phyloP scores from a whole-genome alignment of 2,888 invertebrate genomes.

The Drosophila paucipuncta region DNA sequence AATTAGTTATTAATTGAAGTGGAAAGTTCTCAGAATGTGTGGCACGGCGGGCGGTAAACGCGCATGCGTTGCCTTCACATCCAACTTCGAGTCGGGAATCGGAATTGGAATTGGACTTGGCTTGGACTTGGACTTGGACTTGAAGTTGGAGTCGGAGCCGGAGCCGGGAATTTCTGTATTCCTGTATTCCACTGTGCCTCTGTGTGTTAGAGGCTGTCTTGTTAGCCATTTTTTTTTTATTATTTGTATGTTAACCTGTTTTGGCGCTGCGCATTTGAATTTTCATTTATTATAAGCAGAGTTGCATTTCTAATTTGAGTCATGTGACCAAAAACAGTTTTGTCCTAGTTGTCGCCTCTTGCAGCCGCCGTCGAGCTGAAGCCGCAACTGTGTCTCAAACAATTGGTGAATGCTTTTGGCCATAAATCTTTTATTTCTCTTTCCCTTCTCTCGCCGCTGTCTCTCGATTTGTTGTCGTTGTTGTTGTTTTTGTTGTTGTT shows the following conservation, averaged over 20 bases:
- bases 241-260: conserved; percentile 57
- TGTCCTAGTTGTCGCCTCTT: conserved; percentile 78
- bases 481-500: conserved; percentile 36
- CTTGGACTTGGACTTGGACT: neutral
- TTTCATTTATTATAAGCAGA: conserved; percentile 76
- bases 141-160: neutral
- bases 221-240: conserved; percentile 62
- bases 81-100: conserved; percentile 1
- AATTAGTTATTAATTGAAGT: conserved; percentile 81
- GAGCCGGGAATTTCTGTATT: neutral
- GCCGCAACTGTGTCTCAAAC: conserved; percentile 58
- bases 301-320: conserved; percentile 77
- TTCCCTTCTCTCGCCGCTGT: neutral
- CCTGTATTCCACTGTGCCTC: conserved; percentile 2
- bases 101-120: conserved; percentile 5
- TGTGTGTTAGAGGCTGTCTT: conserved; percentile 48
- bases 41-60: conserved; percentile 79
- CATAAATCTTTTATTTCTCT: conserved; percentile 71
- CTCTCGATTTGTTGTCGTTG: conserved; percentile 48
- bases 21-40: conserved; percentile 81
- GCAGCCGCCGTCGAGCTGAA: conserved; percentile 17
- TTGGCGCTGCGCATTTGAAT: conserved; percentile 70
- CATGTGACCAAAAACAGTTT: conserved; percentile 80
- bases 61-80: conserved; percentile 64
- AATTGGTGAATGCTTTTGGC: conserved; percentile 75